Percentiles rank a stretch among this genome's conserved stretches.
Conservation (phyloP, 1,140 invertebrate genomes). For the Dermatophagoides farinae region DNA sequence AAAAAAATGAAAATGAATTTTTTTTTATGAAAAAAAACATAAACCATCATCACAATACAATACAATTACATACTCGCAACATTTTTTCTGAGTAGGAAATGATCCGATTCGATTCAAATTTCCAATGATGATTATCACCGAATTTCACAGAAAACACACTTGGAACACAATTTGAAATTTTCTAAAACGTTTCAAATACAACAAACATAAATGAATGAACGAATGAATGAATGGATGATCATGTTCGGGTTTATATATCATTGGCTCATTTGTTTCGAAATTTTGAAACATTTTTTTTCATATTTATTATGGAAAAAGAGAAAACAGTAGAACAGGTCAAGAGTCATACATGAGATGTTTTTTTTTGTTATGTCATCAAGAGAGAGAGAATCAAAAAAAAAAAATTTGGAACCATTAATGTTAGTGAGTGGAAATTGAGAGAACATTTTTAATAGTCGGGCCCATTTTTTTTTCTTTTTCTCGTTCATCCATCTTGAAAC, state of each 20-base stretch:
- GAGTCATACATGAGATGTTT: no score
- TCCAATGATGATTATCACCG: not conserved
- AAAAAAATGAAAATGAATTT: no score
- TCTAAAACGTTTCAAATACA: not conserved
- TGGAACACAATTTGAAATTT: not conserved
- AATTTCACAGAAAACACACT: not conserved
- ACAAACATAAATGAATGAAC: not conserved
- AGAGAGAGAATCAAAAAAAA: not conserved
- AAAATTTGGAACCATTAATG: no score
- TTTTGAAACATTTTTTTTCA: not conserved
- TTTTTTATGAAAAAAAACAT: no score
- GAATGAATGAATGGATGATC: not conserved
- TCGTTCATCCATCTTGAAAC: no score
- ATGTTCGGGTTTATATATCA: not conserved
- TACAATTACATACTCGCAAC: no score
- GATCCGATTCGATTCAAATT: not conserved
- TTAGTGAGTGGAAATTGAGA: no score
- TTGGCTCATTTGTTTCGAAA: not conserved
- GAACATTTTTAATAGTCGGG: no score
- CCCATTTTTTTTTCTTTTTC: no score
- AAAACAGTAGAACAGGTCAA: not conserved
- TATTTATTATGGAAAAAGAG: not conserved
- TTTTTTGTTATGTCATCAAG: no score
- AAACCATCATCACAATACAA: no score
- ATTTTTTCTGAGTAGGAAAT: no score